Conservation (phyloP, 2,113 vertebrate species). For the Saiga tatarica region DNA sequence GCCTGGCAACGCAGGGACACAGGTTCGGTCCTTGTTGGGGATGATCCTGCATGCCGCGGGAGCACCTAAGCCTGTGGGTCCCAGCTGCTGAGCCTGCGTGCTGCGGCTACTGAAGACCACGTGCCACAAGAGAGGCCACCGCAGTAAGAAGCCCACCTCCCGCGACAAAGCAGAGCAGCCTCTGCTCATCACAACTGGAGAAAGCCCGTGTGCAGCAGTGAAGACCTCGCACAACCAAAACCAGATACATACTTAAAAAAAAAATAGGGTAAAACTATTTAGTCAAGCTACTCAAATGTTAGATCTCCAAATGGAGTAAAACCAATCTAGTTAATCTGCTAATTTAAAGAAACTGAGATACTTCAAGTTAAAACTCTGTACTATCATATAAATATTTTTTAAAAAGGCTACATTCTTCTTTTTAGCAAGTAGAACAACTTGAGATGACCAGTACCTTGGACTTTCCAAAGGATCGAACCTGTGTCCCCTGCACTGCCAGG, state of each 20-base stretch:
- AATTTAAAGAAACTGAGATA: not conserved
- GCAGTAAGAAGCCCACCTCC: not conserved
- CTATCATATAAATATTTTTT: not conserved
- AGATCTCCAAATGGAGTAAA: slow-evolving; percentile 20
- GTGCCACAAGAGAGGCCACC: not conserved
- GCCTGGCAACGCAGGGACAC: not conserved
- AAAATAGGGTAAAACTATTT: not conserved
- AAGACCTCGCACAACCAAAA: not conserved
- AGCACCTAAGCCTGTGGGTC: not conserved
- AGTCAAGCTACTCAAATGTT: not conserved
- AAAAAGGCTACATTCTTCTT: not conserved
- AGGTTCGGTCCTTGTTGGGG: not conserved
- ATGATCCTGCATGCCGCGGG: accelerated
- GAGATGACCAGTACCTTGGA: not conserved
- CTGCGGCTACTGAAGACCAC: not conserved
- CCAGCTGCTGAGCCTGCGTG: not conserved
- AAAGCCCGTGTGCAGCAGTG: not conserved
- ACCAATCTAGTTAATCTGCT: not conserved
- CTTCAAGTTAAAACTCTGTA: not conserved
- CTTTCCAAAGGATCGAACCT: not conserved
- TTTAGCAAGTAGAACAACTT: not conserved
- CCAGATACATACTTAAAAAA: not conserved
- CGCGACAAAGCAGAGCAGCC: not conserved
- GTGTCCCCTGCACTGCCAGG: not conserved
- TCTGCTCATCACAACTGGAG: not conserved